A percentile compares a stretch with the other conserved stretches of the same genome.
Conservation (phyloP, 2,888 invertebrate species). For the Bimastos eiseni region DNA sequence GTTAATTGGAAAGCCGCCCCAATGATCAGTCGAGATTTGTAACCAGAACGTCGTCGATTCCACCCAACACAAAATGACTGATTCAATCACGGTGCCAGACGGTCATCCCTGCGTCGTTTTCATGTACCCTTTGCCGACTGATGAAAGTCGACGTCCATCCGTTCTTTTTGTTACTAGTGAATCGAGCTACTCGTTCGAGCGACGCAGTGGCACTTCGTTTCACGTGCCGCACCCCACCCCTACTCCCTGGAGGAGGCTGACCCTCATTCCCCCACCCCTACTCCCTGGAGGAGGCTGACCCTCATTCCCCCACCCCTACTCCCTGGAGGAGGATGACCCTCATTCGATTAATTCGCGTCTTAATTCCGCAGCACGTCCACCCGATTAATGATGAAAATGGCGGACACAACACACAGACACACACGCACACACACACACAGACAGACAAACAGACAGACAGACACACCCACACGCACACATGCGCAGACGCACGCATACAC, state of each 20-base stretch:
- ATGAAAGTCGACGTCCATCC: not conserved
- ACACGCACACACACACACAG: not conserved
- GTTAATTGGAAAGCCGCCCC: not conserved
- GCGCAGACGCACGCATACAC: too few relatives aligned
- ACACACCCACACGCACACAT: too few relatives aligned
- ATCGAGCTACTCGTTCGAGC: not conserved
- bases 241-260: too few relatives aligned
- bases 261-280: not conserved
- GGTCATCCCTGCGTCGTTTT: too few relatives aligned
- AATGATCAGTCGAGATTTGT: not conserved
- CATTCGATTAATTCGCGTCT: constrained; percentile 15
- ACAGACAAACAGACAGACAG: not conserved
- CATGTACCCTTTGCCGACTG: too few relatives aligned
- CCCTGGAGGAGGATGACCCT: not conserved
- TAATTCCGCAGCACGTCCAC: not conserved
- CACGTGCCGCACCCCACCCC: not conserved
- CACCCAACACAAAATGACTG: not conserved
- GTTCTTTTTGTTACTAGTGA: not conserved
- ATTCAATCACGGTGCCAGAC: not conserved
- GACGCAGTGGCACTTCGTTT: not conserved
- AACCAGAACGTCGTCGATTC: not conserved
- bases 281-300: not conserved
- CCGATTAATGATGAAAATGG: not conserved
- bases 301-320: not conserved
- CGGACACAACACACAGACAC: not conserved